Conservation (phyloP, 1,140 invertebrate species). For the Drosophila truncata region DNA sequence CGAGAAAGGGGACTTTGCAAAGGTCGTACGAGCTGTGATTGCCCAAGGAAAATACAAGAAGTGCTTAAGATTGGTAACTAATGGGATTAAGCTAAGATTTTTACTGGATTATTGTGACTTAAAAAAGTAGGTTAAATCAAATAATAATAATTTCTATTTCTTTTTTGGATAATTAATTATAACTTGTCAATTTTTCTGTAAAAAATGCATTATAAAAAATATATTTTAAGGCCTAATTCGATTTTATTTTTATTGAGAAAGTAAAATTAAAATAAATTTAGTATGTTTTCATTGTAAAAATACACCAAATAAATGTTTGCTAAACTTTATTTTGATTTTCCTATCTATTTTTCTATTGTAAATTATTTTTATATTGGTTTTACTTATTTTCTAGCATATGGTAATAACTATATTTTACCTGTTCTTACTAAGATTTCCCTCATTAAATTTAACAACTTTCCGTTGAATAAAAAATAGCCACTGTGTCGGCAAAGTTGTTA, state of each 20-base stretch:
- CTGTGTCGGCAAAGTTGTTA: neutral
- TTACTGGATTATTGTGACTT: neutral
- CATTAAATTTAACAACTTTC: neutral
- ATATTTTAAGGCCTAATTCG: too few relatives aligned
- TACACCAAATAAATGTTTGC: too few relatives aligned
- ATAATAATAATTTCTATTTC: too few relatives aligned
- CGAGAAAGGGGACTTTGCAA: conserved; percentile 10
- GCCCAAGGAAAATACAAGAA: neutral
- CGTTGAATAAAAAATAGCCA: neutral
- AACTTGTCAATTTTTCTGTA: too few relatives aligned
- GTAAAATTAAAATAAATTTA: too few relatives aligned
- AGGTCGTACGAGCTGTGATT: conserved; percentile 24
- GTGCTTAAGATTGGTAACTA: neutral
- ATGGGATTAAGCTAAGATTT: neutral
- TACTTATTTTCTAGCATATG: neutral
- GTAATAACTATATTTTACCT: neutral
- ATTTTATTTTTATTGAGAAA: too few relatives aligned
- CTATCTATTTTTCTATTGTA: neutral
- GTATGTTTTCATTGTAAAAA: too few relatives aligned
- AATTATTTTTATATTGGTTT: neutral
- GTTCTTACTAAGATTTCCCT: too few relatives aligned
- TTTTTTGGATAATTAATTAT: too few relatives aligned
- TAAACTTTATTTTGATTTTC: too few relatives aligned
- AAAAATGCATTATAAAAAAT: too few relatives aligned
- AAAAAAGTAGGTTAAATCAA: neutral